Percentiles rank a stretch among this genome's conserved stretches.
phyloP scores from a whole-genome alignment of 1,140 invertebrate genomes.

The Ditylenchus dipsaci region DNA sequence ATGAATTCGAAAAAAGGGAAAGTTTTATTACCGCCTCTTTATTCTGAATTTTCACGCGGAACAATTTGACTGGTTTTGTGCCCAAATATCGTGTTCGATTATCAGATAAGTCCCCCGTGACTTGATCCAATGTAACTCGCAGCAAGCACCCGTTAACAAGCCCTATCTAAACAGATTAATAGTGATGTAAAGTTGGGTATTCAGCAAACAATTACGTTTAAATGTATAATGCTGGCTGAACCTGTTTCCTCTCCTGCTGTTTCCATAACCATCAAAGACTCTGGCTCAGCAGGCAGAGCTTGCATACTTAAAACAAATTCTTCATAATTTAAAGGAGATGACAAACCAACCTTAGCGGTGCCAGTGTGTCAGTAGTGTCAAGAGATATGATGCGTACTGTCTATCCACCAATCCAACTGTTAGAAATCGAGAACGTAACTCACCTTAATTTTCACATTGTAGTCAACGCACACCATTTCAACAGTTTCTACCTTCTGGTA shows the following conservation, averaged over 20 bases:
- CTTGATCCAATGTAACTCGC: conserved; percentile 87
- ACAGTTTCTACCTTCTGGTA: conserved; percentile 66
- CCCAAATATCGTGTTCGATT: conserved; percentile 92
- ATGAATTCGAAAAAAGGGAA: not conserved
- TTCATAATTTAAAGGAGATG: not conserved
- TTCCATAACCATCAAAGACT: conserved; percentile 93
- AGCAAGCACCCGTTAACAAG: conserved; percentile 92
- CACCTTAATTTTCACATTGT: conserved; percentile 70
- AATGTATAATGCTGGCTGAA: conserved; percentile 70
- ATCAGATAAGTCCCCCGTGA: conserved; percentile 92
- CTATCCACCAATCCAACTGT: conserved; percentile 90
- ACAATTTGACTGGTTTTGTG: conserved; percentile 88
- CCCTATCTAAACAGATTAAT: no score
- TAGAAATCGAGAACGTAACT: conserved; percentile 89
- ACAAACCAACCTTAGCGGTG: conserved; percentile 44
- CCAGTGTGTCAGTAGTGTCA: conserved; percentile 68
- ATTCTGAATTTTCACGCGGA: conserved; percentile 88
- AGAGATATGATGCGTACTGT: conserved; percentile 95
- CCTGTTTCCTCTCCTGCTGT: conserved; percentile 65
- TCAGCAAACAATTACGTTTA: conserved; percentile 65
- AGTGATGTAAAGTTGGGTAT: no score
- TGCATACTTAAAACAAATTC: conserved; percentile 78
- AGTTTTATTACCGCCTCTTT: conserved; percentile 72
- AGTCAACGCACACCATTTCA: not conserved
- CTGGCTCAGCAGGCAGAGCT: conserved; percentile 87